phyloP scores from a whole-genome alignment of 1,140 invertebrate genomes.

The Drosophila takahashii region DNA sequence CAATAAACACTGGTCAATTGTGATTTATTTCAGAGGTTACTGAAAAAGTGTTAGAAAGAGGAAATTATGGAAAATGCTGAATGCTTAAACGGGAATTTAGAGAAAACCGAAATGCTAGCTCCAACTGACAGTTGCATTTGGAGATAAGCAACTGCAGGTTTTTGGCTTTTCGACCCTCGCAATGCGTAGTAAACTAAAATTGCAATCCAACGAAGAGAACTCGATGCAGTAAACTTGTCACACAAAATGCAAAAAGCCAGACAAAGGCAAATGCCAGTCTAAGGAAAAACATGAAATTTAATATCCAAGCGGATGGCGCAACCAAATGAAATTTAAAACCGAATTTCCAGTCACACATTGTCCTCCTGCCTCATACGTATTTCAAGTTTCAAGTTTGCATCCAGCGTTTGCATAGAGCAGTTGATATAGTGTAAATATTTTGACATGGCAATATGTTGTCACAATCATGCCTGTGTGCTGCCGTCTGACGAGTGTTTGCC shows the following conservation, averaged over 20 bases:
- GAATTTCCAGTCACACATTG: slow-evolving; percentile 52
- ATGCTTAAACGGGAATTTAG: slow-evolving; percentile 1
- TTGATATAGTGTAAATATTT: slow-evolving; percentile 81
- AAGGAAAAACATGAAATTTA: slow-evolving; percentile 71
- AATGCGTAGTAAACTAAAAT: slow-evolving; percentile 34
- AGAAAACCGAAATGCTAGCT: slow-evolving; percentile 1
- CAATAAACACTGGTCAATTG: neutral
- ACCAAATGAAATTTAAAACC: slow-evolving; percentile 74
- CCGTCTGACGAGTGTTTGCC: slow-evolving; percentile 33
- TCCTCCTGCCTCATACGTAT: slow-evolving; percentile 8
- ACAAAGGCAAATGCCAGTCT: slow-evolving; percentile 55
- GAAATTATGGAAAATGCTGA: neutral
- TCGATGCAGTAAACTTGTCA: slow-evolving; percentile 49
- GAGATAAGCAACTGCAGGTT: slow-evolving; percentile 48
- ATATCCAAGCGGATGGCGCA: slow-evolving; percentile 57
- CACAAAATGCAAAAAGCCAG: slow-evolving; percentile 36
- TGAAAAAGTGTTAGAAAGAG: slow-evolving; percentile 1
- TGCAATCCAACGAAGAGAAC: slow-evolving; percentile 44
- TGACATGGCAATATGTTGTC: slow-evolving; percentile 75
- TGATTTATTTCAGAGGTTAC: slow-evolving; percentile 21
- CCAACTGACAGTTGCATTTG: slow-evolving; percentile 46
- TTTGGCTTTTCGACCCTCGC: neutral
- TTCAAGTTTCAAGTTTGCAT: neutral
- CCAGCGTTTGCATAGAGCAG: slow-evolving; percentile 22
- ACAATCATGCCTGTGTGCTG: slow-evolving; percentile 42